Conservation (phyloP, 2,888 invertebrate genomes). For the Ectropis crepuscularia region DNA sequence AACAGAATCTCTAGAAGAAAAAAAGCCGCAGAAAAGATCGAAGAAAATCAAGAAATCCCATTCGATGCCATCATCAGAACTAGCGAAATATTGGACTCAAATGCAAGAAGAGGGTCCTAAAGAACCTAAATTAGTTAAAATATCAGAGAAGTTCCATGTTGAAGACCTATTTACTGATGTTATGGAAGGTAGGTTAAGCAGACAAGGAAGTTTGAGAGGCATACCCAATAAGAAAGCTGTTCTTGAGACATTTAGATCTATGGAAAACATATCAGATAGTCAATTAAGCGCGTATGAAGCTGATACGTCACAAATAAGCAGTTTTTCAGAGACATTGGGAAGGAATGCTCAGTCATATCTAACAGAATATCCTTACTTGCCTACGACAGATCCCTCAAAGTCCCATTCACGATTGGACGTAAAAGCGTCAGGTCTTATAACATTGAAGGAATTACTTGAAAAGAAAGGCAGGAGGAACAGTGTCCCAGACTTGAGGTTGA, state of each 20-base stretch:
- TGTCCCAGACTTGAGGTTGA: slow-evolving; percentile 76
- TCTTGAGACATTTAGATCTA: slow-evolving; percentile 79
- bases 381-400: slow-evolving; percentile 78
- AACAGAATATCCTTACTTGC: slow-evolving; percentile 79
- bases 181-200: slow-evolving; percentile 75
- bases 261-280: slow-evolving; percentile 74
- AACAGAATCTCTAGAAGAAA: slow-evolving; percentile 69
- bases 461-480: slow-evolving; percentile 74
- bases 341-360: slow-evolving; percentile 77
- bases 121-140: slow-evolving; percentile 68
- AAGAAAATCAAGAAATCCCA: slow-evolving; percentile 72
- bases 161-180: slow-evolving; percentile 80
- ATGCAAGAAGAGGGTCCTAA: slow-evolving; percentile 58
- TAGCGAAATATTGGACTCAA: slow-evolving; percentile 72
- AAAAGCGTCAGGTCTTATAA: slow-evolving; percentile 76
- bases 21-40: slow-evolving; percentile 55
- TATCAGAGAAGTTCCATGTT: slow-evolving; percentile 81
- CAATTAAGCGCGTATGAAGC: slow-evolving; percentile 74
- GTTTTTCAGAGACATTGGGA: slow-evolving; percentile 67
- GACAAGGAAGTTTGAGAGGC: slow-evolving; percentile 80
- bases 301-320: slow-evolving; percentile 63
- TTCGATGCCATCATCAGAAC: slow-evolving; percentile 77
- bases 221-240: slow-evolving; percentile 83
- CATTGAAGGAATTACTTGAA: slow-evolving; percentile 70
- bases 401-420: slow-evolving; percentile 76